Evolutionary conservation across 2,888 invertebrate species (phyloP), one percentile per base, ranked within the genome.

Genomic region (Thera obeliscata): DNA sequence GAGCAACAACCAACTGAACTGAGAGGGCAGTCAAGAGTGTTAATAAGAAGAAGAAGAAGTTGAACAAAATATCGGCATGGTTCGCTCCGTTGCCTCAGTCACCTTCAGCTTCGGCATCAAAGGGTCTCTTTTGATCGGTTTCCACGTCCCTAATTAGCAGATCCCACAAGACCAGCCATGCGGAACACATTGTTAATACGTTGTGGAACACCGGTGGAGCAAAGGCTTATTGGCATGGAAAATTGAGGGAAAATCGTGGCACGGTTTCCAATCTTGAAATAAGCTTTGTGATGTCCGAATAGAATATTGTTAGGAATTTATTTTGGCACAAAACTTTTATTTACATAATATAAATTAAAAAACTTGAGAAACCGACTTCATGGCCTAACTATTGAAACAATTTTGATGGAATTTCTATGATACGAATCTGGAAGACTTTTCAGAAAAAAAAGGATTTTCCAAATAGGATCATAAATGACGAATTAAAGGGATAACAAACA

Each of bases 151-250:
- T 93, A 93, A 93, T 93, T 93, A 93, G 90, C 90, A 85, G 85
- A 87, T 86, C 83, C 68, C 87, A 87, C 87, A 86, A 74, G 78
- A 70, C 80, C 87, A 79, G 77, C 85, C 89, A 79, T 71, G 83
- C 83, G 92, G 91, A 93, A 93, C 88, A 90, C 88, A 93, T 93
- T 93, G 93, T 90, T 92, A 93, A 93, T 92, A 91, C 91, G 89
- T 86, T 88, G 86, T 87, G 88, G 86, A 89, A 81, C 83, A 82
- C 76, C 79, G 79, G 9, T 11, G 56, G 77, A 80, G 77, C 79
- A 82, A 81, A 79, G 80, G 78, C 81, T 69, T 82, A 87, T 76
- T 87, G 89, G 90, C 81, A 88, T 82, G 93, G 93, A 93, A 93
- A 92, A 92, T 92, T 91, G 88, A 89, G 88, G 90, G 81, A 86